Evolutionary conservation across 2,797 vertebrate species (phyloP).

Genomic region (Sebastes itinus): DNA sequence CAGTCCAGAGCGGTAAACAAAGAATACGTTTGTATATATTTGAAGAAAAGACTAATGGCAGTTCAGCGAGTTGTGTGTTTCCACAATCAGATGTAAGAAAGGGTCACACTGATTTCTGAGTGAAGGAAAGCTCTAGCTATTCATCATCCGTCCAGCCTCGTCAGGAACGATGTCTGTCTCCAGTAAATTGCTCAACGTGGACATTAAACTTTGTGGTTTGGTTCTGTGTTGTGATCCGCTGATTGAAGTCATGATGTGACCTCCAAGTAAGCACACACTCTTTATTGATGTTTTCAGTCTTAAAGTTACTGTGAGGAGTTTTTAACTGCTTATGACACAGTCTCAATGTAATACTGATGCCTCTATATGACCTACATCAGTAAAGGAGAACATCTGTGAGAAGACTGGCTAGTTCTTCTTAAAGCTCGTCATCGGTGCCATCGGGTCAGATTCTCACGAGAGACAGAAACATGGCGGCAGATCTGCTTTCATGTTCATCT

Average conservation of each 20-base stretch:
- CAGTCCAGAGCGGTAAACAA: not conserved
- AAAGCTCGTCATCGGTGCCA: too few relatives aligned
- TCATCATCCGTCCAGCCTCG: not conserved
- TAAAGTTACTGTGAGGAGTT: too few relatives aligned
- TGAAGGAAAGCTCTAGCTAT: not conserved
- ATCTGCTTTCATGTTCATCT: not conserved
- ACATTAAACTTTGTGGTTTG: not conserved
- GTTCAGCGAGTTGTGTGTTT: not conserved
- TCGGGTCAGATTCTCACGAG: too few relatives aligned
- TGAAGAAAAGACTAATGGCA: not conserved
- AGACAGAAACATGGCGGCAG: not conserved
- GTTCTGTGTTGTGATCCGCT: not conserved
- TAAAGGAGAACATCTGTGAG: too few relatives aligned
- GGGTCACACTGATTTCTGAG: not conserved
- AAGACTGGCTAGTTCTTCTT: too few relatives aligned
- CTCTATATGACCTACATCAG: too few relatives aligned
- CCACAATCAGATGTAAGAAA: not conserved
- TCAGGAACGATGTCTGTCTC: not conserved
- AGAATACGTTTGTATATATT: too few relatives aligned
- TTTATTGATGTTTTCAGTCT: not conserved
- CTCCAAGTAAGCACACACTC: not conserved
- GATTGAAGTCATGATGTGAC: not conserved
- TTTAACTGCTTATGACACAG: too few relatives aligned
- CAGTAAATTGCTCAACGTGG: not conserved
- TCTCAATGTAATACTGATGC: too few relatives aligned